Evolutionary conservation across 2,888 invertebrate genomes (phyloP).

Genomic region (Cephus spinipes): DNA sequence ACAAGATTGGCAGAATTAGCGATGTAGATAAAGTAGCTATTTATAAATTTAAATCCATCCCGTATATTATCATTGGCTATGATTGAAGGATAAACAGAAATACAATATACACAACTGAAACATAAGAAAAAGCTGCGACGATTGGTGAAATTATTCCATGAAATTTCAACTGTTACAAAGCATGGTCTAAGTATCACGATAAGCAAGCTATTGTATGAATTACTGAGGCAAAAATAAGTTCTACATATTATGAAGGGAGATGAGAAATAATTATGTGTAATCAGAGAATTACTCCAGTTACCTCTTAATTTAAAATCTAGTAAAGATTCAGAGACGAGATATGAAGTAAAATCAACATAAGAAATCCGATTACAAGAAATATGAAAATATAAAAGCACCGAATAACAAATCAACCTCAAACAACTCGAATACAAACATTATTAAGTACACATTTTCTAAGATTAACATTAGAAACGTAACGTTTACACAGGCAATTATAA

Average conservation of each 20-base stretch:
- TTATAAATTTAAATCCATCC: background rate
- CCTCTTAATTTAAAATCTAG: background rate
- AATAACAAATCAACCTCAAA: background rate
- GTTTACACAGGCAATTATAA: no score
- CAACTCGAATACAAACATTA: background rate
- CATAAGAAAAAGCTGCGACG: background rate
- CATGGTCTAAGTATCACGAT: background rate
- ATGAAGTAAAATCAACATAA: background rate
- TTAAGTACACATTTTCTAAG: background rate
- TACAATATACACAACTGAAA: background rate
- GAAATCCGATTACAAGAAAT: background rate
- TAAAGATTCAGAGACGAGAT: background rate
- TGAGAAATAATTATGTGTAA: background rate
- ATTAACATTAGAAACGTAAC: background rate
- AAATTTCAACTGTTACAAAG: background rate
- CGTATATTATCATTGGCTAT: background rate
- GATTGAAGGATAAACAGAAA: background rate
- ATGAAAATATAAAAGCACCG: background rate
- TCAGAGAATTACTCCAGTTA: background rate
- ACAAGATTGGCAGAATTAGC: background rate
- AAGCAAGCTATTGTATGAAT: background rate
- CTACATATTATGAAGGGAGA: background rate
- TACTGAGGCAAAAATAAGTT: background rate
- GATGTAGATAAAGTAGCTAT: background rate
- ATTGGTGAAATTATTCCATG: background rate